phyloP scores from a whole-genome alignment of 2,888 invertebrate species.

The Drosophila quinaria region DNA sequence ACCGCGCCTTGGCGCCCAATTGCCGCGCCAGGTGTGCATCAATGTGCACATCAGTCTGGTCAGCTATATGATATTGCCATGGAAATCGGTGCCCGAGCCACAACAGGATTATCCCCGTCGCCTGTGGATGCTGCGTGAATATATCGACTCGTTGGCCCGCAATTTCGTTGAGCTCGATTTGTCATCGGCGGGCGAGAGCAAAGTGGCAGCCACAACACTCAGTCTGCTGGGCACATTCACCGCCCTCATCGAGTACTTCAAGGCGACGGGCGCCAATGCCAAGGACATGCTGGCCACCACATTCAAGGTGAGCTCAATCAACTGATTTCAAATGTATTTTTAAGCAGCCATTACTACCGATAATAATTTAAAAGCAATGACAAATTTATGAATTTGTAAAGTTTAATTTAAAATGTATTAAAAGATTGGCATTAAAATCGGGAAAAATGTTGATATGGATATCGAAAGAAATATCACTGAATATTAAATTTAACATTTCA shows the following conservation, averaged over 20 bases:
- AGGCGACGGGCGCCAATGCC: constrained; percentile 83
- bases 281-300: constrained; percentile 85
- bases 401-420: too few relatives aligned
- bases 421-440: too few relatives aligned
- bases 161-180: constrained; percentile 83
- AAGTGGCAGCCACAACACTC: constrained; percentile 80
- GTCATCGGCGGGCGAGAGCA: constrained; percentile 78
- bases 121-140: constrained; percentile 82
- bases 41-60: constrained; percentile 84
- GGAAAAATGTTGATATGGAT: too few relatives aligned
- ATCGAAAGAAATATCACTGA: too few relatives aligned
- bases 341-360: not conserved
- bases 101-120: constrained; percentile 84
- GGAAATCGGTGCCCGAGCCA: constrained; percentile 82
- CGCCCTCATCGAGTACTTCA: constrained; percentile 84
- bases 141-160: constrained; percentile 81
- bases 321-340: not conserved
- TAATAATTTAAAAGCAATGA: too few relatives aligned
- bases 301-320: constrained; percentile 78
- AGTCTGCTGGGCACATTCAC: constrained; percentile 82
- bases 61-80: constrained; percentile 85
- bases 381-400: not conserved
- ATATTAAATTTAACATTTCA: too few relatives aligned
- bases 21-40: constrained; percentile 83
- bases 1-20: constrained; percentile 75